Percentiles rank a stretch among this genome's conserved stretches.
Evolutionary conservation across 2,888 invertebrate genomes (phyloP).

Genomic region (Stegophylla sp.): DNA sequence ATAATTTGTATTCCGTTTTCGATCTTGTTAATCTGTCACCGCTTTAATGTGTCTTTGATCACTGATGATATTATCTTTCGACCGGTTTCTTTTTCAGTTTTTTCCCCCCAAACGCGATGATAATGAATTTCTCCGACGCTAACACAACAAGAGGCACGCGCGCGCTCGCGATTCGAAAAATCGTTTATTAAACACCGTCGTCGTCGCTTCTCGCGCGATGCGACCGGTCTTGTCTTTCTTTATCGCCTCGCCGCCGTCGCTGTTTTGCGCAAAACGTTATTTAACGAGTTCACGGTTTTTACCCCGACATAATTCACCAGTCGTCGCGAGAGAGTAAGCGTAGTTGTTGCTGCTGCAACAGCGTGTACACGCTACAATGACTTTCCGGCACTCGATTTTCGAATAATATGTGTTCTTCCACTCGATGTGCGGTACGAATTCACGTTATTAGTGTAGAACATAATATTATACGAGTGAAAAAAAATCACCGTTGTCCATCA

Average conservation of each 20-base stretch:
- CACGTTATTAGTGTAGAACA: neutral
- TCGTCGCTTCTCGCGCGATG: neutral
- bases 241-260: neutral
- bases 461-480: neutral
- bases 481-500: neutral
- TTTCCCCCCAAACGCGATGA: too few relatives aligned
- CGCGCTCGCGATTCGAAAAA: too few relatives aligned
- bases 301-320: neutral
- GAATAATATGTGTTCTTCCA: neutral
- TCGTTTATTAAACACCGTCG: too few relatives aligned
- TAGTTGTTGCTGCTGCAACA: too few relatives aligned
- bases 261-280: neutral
- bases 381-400: conserved; percentile 22
- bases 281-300: neutral
- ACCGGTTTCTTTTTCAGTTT: too few relatives aligned
- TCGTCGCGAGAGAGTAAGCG: neutral
- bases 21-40: too few relatives aligned
- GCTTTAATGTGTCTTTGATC: too few relatives aligned
- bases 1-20: too few relatives aligned
- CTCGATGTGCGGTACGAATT: neutral
- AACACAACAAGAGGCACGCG: too few relatives aligned
- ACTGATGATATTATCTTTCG: too few relatives aligned
- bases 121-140: too few relatives aligned
- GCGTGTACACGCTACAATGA: neutral
- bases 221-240: neutral